A percentile compares a stretch with the other conserved stretches of the same genome.
Evolutionary conservation across 2,113 vertebrate species (phyloP).

Genomic region (Echinops telfairi): DNA sequence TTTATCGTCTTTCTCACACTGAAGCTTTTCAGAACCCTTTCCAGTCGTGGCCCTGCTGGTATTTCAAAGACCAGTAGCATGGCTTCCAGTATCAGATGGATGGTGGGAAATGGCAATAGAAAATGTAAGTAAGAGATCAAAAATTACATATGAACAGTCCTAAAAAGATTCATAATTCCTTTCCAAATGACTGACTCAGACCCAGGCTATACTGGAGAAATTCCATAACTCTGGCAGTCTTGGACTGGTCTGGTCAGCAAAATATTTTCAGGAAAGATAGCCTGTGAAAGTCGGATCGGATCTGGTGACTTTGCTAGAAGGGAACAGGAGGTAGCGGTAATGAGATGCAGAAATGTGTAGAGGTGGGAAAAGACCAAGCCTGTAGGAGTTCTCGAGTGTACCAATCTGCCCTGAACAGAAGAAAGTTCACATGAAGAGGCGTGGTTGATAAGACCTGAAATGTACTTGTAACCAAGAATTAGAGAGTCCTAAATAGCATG

Average conservation of each 20-base stretch:
- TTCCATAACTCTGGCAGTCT: not conserved
- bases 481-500: not conserved
- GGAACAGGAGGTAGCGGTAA: slow-evolving; percentile 19
- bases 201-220: not conserved
- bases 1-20: too few species aligned
- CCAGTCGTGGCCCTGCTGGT: too few species aligned
- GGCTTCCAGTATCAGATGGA: too few species aligned
- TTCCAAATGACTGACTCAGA: not conserved
- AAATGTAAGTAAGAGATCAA: too few species aligned
- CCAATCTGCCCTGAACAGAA: not conserved
- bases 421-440: not conserved
- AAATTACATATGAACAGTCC: too few species aligned
- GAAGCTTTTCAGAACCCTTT: too few species aligned
- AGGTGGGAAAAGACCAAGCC: not conserved
- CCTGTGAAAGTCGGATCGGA: not conserved
- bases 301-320: not conserved
- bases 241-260: not conserved
- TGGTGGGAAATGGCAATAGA: too few species aligned
- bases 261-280: not conserved
- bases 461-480: not conserved
- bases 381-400: not conserved
- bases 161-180: not conserved
- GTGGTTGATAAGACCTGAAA: not conserved
- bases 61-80: too few species aligned
- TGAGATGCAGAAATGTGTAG: slow-evolving; percentile 44